Base-by-base conservation (phyloP, 2,113 vertebrate species). In the Nesoenas mayeri region DNA sequence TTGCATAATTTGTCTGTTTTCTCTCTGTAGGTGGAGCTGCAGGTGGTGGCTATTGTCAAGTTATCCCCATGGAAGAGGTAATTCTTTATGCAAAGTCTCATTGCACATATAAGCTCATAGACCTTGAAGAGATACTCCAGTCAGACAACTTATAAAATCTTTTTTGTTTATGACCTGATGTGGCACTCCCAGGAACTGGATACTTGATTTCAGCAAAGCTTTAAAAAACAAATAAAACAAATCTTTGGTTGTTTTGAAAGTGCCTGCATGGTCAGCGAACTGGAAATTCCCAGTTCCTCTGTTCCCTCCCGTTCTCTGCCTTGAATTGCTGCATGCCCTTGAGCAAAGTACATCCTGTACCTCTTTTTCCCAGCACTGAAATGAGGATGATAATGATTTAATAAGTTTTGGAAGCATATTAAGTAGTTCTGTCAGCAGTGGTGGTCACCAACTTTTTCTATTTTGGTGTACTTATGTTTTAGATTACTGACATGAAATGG, bases 1-100 rank as follows among this genome's bases (percentile, higher is more conserved):
- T 79, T 78, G 53, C 36, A 5, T 82, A 40, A 26, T 88, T 80
- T 96, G 51, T 89, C 78, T 90, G 13, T 91, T 96, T 66, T 72
- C 34, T 95, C 60, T 96, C 93, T 95, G 22, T 97, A 99, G 99
- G 99, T 95, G 99, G 99, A 62, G 99, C 99, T 97, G 99, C 99
- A 93, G 99, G 99, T 85, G 99, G 99, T 18, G 99, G 99, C 93
- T 99, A 99, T 93, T 99, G 99, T 81, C 99, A 99, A 94, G 99
- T 99, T 92, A 97, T 99, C 95, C 99, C 99, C 22, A 99, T 99
- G 99, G 99, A 99, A 94, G 99, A 99, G 99, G 99, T 99, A 99
- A 98, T 34, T 85, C 79, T 78, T 64, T 21, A 13, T 67, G 65
- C 31, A 73, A 78, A 84, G 20, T 44, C 21, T 90, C 25, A 32